Percentiles rank a stretch among this genome's conserved stretches.
phyloP scores from a whole-genome alignment of 2,113 vertebrate species.

The Phrynocephalus versicolor region DNA sequence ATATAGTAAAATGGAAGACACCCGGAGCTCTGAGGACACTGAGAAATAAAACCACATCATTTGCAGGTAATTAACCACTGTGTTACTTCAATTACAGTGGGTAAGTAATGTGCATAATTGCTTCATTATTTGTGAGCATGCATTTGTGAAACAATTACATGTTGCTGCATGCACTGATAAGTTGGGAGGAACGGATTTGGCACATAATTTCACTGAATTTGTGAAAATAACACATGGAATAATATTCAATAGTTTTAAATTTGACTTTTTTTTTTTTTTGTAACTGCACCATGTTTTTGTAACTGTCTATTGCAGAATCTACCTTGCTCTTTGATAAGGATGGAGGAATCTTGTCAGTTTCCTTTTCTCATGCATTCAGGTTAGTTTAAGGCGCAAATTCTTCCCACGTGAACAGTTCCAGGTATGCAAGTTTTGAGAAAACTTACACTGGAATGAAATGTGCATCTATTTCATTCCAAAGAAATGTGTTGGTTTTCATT shows the following conservation, averaged over 20 bases:
- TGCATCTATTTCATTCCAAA: not conserved
- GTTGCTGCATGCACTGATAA: conserved; percentile 35
- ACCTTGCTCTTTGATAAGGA: not conserved
- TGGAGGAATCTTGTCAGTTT: not conserved
- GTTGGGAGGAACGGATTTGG: conserved; percentile 12
- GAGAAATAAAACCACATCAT: conserved; percentile 39
- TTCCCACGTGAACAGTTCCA: not conserved
- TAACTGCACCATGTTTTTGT: not conserved
- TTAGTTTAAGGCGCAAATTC: not conserved
- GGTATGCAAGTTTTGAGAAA: not conserved
- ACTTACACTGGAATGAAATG: not conserved
- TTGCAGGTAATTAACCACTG: conserved; percentile 39
- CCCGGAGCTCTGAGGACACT: not conserved
- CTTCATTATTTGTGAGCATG: conserved; percentile 55
- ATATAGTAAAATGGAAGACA: not conserved
- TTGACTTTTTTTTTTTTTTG: not conserved
- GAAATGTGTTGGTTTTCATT: not conserved
- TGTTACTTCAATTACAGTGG: conserved; percentile 46
- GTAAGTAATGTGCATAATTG: conserved; percentile 47
- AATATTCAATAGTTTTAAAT: not conserved
- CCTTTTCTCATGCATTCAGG: not conserved
- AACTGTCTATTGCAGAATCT: not conserved
- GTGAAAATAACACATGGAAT: conserved; percentile 8
- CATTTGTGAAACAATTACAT: conserved; percentile 54
- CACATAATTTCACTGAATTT: not conserved